A percentile compares a stretch with the other conserved stretches of the same genome.
phyloP scores from a whole-genome alignment of 1,140 invertebrate species.

The Conus ventricosus region DNA sequence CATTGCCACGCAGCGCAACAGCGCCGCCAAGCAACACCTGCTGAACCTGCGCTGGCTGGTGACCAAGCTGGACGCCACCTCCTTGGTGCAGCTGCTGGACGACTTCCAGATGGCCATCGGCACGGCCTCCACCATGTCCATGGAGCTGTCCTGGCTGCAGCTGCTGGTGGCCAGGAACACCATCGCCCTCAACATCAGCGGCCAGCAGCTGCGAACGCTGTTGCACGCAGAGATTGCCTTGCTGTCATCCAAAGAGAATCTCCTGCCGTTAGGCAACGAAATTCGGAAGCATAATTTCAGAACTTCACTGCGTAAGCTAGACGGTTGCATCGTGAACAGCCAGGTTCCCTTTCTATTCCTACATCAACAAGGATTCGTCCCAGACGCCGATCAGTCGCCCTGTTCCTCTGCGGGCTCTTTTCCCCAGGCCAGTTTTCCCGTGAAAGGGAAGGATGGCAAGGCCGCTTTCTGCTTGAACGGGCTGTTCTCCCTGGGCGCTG shows the following conservation, averaged over 20 bases:
- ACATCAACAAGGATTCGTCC: not conserved
- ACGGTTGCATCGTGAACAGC: not conserved
- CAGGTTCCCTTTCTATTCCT: not conserved
- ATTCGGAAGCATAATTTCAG: not conserved
- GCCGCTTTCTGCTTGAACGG: constrained; percentile 64
- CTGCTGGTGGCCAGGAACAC: constrained; percentile 15
- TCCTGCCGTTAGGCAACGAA: not conserved
- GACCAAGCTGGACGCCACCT: constrained; percentile 84
- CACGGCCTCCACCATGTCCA: constrained; percentile 69
- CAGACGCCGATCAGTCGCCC: not conserved
- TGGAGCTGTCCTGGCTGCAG: constrained; percentile 78
- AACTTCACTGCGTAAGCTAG: not conserved
- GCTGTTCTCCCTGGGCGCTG: constrained; percentile 54
- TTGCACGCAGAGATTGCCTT: not conserved
- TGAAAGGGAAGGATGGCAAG: not conserved
- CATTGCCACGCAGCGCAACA: not conserved
- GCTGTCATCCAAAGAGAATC: not conserved
- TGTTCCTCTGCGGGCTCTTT: too few species aligned
- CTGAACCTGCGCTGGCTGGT: constrained; percentile 81
- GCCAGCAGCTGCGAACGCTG: not conserved
- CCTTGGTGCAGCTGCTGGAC: constrained; percentile 79
- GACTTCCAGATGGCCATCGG: constrained; percentile 76
- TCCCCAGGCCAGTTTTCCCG: too few species aligned
- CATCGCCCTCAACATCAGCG: constrained; percentile 21
- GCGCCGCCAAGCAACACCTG: constrained; percentile 28